A percentile compares a stretch with the other conserved stretches of the same genome.
Conservation (phyloP, 1,140 invertebrate species). For the Steinernema feltiae region DNA sequence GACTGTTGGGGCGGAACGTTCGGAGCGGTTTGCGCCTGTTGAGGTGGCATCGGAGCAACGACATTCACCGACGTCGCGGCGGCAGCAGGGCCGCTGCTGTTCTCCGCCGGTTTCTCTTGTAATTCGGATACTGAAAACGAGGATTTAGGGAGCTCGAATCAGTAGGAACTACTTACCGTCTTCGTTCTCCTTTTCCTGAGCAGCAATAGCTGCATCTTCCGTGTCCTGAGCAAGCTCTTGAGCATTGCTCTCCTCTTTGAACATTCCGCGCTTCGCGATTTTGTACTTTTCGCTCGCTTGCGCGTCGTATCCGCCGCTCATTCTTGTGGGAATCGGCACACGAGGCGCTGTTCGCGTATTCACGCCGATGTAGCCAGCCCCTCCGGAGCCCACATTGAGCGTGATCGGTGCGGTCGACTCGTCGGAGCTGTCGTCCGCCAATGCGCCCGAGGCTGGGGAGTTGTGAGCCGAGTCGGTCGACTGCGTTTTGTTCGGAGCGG, state of each 20-base stretch:
- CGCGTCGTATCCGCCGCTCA: constrained; percentile 26
- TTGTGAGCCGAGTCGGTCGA: background rate
- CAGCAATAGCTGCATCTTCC: background rate
- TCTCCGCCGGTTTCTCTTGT: constrained; percentile 3
- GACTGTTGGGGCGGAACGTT: too few relatives aligned
- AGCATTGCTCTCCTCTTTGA: constrained; percentile 16
- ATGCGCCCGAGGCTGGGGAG: constrained; percentile 1
- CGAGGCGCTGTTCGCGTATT: constrained; percentile 27
- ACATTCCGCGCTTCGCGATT: background rate
- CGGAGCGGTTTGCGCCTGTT: too few relatives aligned
- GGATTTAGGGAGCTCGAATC: too few relatives aligned
- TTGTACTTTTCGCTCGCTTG: background rate
- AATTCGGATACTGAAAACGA: background rate
- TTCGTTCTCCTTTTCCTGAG: constrained; percentile 10
- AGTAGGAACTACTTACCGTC: background rate
- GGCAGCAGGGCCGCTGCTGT: constrained; percentile 26
- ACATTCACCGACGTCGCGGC: constrained; percentile 18
- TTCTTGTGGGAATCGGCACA: constrained; percentile 32
- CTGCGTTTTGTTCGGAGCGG: constrained; percentile 14
- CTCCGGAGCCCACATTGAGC: constrained; percentile 13
- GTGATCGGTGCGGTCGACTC: constrained; percentile 20
- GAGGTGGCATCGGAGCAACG: background rate
- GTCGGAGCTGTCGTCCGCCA: background rate
- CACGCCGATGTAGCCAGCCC: constrained; percentile 42
- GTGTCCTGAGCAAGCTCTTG: background rate